Conservation (phyloP, 2,888 invertebrate species). For the Drosophila nr. perissopoda region DNA sequence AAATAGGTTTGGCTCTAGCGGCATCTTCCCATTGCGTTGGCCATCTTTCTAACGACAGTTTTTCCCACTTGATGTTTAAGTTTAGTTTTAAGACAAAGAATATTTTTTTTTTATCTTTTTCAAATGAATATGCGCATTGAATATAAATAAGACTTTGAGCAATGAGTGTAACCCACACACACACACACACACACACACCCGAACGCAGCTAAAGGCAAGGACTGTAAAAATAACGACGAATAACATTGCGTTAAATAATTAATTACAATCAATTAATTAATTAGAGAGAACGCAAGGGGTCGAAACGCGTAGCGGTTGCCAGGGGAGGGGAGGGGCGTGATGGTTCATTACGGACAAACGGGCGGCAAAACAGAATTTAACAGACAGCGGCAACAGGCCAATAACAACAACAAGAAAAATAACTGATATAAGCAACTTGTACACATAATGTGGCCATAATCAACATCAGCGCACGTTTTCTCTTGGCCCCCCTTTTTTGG, state of each 20-base stretch:
- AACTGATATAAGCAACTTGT: conserved; percentile 52
- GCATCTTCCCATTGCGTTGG: conserved; percentile 34
- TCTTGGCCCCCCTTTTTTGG: conserved; percentile 20
- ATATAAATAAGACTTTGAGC: conserved; percentile 16
- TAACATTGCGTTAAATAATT: conserved; percentile 77
- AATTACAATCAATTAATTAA: conserved; percentile 83
- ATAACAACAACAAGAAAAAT: conserved; percentile 10
- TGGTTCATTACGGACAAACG: conserved; percentile 60
- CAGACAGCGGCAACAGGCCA: conserved; percentile 14
- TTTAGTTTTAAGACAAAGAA: not conserved
- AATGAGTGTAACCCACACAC: conserved; percentile 10
- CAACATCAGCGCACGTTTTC: conserved; percentile 53
- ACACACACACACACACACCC: conserved; percentile 7
- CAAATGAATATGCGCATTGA: conserved; percentile 39
- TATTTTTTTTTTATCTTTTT: not conserved
- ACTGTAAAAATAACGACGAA: conserved; percentile 57
- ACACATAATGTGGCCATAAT: conserved; percentile 72
- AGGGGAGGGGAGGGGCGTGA: conserved; percentile 23
- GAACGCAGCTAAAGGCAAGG: conserved; percentile 21
- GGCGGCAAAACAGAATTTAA: conserved; percentile 37
- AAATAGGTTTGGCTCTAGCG: conserved; percentile 23
- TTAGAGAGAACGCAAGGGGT: conserved; percentile 67
- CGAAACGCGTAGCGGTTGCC: not conserved
- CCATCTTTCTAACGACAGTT: not conserved
- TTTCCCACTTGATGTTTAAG: not conserved